Percentiles rank a stretch among this genome's conserved stretches.
Evolutionary conservation across 2,113 vertebrate species (phyloP).

Genomic region (Bubo blakistoni): DNA sequence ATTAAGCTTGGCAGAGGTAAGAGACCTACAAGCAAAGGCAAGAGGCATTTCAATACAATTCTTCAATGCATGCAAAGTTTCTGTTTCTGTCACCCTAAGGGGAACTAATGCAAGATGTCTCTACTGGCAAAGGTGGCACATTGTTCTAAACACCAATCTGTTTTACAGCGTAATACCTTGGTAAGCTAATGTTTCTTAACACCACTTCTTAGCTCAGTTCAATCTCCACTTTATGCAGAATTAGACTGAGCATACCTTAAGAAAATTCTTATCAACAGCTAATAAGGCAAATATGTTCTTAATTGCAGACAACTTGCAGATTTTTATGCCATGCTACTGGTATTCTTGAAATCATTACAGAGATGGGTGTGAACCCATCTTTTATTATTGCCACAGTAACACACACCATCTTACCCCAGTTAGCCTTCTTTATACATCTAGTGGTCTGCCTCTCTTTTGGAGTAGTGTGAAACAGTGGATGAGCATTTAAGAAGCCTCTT

Average conservation of each 20-base stretch:
- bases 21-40: neutral
- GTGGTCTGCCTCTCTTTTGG: neutral
- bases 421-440: neutral
- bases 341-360: neutral
- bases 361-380: neutral
- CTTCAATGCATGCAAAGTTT: neutral
- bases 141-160: neutral
- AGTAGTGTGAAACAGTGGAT: neutral
- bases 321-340: neutral
- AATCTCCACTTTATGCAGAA: neutral
- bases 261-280: neutral
- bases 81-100: neutral
- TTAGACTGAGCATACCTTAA: neutral
- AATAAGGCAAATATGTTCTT: neutral
- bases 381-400: neutral
- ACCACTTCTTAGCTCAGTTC: neutral
- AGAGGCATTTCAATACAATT: neutral
- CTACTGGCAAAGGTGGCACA: neutral
- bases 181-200: neutral
- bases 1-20: slow-evolving; percentile 5
- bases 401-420: neutral
- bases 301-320: neutral
- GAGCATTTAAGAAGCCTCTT: neutral
- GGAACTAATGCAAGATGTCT: neutral
- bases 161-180: neutral